These are phyloP conservation scores for Trichogramma dendrolimi DNA, from an alignment of 2,888 invertebrate genomes.

Conservation along the genomic window DNA sequence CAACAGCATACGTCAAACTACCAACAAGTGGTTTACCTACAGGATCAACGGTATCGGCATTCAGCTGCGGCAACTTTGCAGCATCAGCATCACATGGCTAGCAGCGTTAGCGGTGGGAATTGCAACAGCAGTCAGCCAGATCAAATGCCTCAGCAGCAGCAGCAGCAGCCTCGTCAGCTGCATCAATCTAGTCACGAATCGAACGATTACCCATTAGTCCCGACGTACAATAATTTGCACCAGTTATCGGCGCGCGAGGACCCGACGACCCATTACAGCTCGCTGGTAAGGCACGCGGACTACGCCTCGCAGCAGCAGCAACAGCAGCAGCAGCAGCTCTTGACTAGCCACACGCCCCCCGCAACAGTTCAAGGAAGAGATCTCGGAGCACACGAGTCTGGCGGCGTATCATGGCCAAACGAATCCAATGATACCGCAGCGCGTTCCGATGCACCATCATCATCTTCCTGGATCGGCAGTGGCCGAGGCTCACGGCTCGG, in stretches of 20 bases:
- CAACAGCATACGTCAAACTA: slow-evolving; percentile 48
- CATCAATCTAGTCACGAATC: slow-evolving; percentile 49
- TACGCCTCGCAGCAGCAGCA: slow-evolving; percentile 39
- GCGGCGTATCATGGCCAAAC: slow-evolving; percentile 38
- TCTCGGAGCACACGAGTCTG: slow-evolving; percentile 44
- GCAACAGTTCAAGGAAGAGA: slow-evolving; percentile 61
- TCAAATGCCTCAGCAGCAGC: slow-evolving; percentile 37
- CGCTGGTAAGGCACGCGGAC: slow-evolving; percentile 28
- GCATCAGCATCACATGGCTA: slow-evolving; percentile 38
- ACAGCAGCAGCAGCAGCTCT: slow-evolving; percentile 57
- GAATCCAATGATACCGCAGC: slow-evolving; percentile 46
- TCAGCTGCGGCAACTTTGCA: slow-evolving; percentile 34
- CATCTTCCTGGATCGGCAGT: slow-evolving; percentile 27
- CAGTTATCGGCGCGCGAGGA: slow-evolving; percentile 37
- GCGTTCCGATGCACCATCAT: slow-evolving; percentile 31
- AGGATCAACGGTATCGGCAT: slow-evolving; percentile 54
- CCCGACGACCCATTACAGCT: slow-evolving; percentile 32
- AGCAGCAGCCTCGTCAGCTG: slow-evolving; percentile 43
- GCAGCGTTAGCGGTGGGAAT: slow-evolving; percentile 30
- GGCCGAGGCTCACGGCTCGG: slow-evolving; percentile 39
- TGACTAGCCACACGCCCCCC: slow-evolving; percentile 56
- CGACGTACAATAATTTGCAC: slow-evolving; percentile 40
- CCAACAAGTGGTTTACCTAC: slow-evolving; percentile 34
- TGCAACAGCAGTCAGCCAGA: slow-evolving; percentile 49
- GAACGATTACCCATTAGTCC: slow-evolving; percentile 53